phyloP scores from a whole-genome alignment of 2,888 invertebrate genomes.

The Yponomeuta sedellus region DNA sequence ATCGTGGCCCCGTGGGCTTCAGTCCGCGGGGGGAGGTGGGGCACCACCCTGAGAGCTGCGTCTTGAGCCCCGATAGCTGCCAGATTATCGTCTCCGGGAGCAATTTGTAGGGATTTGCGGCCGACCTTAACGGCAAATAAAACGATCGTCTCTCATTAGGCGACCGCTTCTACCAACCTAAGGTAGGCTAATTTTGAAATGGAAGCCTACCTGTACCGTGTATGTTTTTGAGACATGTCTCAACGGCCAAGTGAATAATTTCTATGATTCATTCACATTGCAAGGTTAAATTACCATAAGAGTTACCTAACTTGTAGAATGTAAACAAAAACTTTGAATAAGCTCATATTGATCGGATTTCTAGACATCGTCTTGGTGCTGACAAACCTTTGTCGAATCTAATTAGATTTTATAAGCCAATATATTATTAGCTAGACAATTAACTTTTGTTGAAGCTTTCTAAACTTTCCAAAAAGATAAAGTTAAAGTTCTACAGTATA shows the following conservation, averaged over 20 bases:
- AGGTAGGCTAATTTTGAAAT: too few relatives aligned
- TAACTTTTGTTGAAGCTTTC: background rate
- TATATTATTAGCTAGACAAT: background rate
- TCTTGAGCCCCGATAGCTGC: constrained; percentile 39
- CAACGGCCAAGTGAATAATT: too few relatives aligned
- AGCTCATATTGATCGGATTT: background rate
- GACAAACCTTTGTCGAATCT: background rate
- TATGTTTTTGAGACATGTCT: too few relatives aligned
- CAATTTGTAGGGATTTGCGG: constrained; percentile 67
- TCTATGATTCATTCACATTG: too few relatives aligned
- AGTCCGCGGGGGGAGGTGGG: background rate
- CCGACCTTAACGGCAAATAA: constrained; percentile 46
- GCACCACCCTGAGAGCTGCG: constrained; percentile 27
- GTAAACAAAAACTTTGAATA: background rate
- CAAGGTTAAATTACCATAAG: background rate
- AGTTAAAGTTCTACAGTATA: background rate
- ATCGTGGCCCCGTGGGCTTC: constrained; percentile 27
- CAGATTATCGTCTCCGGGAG: constrained; percentile 60
- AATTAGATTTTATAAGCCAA: background rate
- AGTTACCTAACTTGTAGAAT: background rate
- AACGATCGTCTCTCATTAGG: constrained; percentile 45
- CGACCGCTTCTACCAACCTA: constrained; percentile 5
- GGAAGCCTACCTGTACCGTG: too few relatives aligned
- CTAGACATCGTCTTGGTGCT: background rate
- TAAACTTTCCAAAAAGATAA: background rate